These are phyloP conservation scores for Stichopus horrens DNA, from an alignment of 53 echinoderm and acorn worm species.

Conservation along the genomic window DNA sequence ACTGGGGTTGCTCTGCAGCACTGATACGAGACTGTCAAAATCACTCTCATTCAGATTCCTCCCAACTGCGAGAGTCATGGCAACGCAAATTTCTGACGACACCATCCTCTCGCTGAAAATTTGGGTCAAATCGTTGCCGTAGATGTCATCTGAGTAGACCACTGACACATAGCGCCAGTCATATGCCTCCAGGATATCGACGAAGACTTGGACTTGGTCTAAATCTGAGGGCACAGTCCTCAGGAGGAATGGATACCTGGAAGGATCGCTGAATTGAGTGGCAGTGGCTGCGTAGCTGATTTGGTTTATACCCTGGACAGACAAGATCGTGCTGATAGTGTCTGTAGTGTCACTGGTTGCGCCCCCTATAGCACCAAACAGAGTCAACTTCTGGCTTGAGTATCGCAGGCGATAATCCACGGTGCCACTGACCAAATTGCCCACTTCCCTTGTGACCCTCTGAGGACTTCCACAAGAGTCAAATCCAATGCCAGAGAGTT, in stretches of 20 bases:
- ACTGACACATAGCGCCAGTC: conserved; percentile 81
- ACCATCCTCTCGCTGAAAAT: conserved; percentile 40
- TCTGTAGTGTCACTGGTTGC: conserved; percentile 74
- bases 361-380: conserved; percentile 80
- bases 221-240: conserved; percentile 85
- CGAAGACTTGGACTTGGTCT: conserved; percentile 62
- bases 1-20: conserved; percentile 60
- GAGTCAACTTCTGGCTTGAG: conserved; percentile 41
- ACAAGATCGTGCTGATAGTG: conserved; percentile 60
- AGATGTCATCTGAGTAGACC: conserved; percentile 71
- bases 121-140: conserved; percentile 66
- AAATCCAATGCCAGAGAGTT: conserved; percentile 76
- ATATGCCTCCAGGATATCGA: conserved; percentile 56
- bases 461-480: conserved; percentile 77
- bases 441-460: conserved; percentile 60
- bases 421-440: conserved; percentile 68
- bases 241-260: conserved; percentile 77
- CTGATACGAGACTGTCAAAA: conserved; percentile 6
- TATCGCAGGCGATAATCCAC: conserved; percentile 79
- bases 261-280: conserved; percentile 57
- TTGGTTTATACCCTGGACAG: conserved; percentile 56
- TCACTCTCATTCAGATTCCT: neutral
- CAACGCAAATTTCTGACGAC: conserved; percentile 56
- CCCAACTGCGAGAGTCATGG: conserved; percentile 61
- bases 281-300: conserved; percentile 86